Percentiles rank a stretch among this genome's conserved stretches.
phyloP scores from a whole-genome alignment of 1,140 invertebrate species.

The Ceratosolen solmsi region DNA sequence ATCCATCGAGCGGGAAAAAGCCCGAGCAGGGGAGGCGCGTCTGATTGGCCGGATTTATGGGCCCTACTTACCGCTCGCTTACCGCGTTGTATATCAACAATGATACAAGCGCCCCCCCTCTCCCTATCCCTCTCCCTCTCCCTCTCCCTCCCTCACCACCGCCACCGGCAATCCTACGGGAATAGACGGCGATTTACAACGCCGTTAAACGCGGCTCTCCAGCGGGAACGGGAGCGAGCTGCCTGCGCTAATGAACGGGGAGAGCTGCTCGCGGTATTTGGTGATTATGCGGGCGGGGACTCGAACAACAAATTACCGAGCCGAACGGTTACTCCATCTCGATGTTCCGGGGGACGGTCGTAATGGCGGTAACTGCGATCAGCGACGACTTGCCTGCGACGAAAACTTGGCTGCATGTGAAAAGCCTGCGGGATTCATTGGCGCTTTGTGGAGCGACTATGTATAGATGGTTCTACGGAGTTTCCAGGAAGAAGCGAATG shows the following conservation, averaged over 20 bases:
- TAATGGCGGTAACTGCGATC: background rate
- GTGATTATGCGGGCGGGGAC: background rate
- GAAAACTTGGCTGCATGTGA: too few relatives aligned
- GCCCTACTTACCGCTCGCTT: conserved; percentile 73
- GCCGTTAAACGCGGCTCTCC: background rate
- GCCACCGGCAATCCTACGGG: conserved; percentile 62
- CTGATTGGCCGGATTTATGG: conserved; percentile 73
- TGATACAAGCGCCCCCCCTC: conserved; percentile 73
- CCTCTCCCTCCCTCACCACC: too few relatives aligned
- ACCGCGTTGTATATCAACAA: conserved; percentile 74
- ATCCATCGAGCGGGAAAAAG: background rate
- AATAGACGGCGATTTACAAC: conserved; percentile 21
- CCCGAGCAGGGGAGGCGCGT: conserved; percentile 63
- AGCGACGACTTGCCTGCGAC: too few relatives aligned
- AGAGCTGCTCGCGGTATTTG: background rate
- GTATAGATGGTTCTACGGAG: too few relatives aligned
- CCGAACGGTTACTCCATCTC: background rate
- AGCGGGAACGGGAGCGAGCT: background rate
- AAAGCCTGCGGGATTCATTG: too few relatives aligned
- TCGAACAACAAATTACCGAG: too few relatives aligned
- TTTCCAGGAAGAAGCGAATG: background rate
- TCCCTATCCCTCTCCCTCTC: too few relatives aligned
- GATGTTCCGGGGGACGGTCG: background rate
- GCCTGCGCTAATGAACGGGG: background rate
- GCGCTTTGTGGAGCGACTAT: too few relatives aligned